phyloP scores from a whole-genome alignment of 2,113 vertebrate genomes.

The Zosterops borbonicus region DNA sequence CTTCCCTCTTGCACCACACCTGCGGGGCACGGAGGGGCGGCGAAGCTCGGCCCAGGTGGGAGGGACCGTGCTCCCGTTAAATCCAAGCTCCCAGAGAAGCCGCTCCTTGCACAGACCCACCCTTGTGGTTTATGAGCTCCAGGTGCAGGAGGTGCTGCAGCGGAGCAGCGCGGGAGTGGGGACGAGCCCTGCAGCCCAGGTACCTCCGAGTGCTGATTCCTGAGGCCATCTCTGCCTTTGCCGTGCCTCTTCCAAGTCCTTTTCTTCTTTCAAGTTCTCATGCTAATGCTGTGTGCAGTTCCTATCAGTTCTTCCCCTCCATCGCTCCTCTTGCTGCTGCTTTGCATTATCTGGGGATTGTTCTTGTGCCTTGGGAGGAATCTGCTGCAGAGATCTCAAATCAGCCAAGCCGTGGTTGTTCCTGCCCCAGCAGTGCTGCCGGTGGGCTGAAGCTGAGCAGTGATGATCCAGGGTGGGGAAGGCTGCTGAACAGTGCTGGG shows the following conservation, averaged over 20 bases:
- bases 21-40: not conserved
- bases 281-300: not conserved
- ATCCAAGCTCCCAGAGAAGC: not conserved
- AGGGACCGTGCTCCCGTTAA: slow-evolving; percentile 45
- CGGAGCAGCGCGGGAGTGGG: not conserved
- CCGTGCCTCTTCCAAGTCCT: not conserved
- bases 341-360: not conserved
- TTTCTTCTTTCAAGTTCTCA: not conserved
- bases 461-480: not conserved
- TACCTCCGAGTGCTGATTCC: not conserved
- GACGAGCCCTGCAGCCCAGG: not conserved
- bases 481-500: not conserved
- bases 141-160: not conserved
- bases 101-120: not conserved
- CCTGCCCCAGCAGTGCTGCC: not conserved
- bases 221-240: not conserved
- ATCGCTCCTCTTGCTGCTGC: not conserved
- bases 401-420: not conserved
- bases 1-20: not conserved
- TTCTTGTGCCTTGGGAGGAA: not conserved
- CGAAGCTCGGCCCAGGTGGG: slow-evolving; percentile 55
- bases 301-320: not conserved
- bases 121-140: not conserved
- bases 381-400: not conserved
- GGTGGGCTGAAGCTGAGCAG: fast-evolving